Evolutionary conservation across 2,113 vertebrate species (phyloP).

Genomic region (Egretta garzetta): DNA sequence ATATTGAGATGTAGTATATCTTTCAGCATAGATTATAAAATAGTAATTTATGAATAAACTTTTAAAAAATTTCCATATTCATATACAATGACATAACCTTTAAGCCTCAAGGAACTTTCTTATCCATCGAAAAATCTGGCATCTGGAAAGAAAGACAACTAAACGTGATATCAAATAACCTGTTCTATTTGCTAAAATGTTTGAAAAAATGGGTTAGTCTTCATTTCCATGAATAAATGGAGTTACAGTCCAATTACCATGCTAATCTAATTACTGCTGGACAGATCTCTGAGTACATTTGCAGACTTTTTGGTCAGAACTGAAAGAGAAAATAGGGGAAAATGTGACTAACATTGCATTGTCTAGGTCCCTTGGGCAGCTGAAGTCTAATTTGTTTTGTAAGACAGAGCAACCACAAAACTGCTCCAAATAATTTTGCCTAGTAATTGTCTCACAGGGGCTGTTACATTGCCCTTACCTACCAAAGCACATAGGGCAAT

Average conservation of each 20-base stretch:
- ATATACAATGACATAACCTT: neutral
- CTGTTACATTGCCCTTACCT: neutral
- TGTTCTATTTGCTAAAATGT: neutral
- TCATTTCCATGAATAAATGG: neutral
- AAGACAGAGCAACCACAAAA: neutral
- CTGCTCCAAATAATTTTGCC: neutral
- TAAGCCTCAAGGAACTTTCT: neutral
- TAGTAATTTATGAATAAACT: neutral
- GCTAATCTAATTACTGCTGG: conserved; percentile 2
- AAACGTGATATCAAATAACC: neutral
- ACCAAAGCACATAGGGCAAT: neutral
- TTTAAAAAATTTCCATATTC: neutral
- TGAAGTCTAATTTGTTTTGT: neutral
- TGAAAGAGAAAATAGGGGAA: neutral
- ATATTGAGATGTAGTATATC: neutral
- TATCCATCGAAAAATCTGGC: neutral
- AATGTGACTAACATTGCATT: neutral
- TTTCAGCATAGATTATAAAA: neutral
- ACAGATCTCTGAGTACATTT: neutral
- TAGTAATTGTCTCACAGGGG: neutral
- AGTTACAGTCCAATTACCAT: neutral
- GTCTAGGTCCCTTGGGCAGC: neutral
- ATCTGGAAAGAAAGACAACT: neutral
- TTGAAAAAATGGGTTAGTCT: neutral
- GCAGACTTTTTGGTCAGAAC: neutral